Conservation (phyloP, 2,797 vertebrate genomes). For the Sphenodon punctatus region DNA sequence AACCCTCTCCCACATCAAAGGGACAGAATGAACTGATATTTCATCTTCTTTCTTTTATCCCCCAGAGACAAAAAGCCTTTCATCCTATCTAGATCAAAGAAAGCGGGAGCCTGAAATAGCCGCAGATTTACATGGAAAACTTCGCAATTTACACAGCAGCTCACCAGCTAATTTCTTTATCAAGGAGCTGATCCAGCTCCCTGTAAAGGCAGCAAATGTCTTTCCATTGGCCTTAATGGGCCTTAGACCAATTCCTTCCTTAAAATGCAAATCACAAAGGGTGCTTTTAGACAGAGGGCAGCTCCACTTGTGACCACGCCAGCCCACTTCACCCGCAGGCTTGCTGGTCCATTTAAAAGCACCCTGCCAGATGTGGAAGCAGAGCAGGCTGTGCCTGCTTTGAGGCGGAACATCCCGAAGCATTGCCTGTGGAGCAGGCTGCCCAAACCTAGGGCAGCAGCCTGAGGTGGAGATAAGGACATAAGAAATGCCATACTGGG, state of each 20-base stretch:
- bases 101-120: not conserved
- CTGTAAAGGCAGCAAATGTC: constrained; percentile 1
- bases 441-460: no score
- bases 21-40: not conserved
- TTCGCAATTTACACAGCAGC: constrained; percentile 1
- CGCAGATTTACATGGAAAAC: not conserved
- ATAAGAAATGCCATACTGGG: no score
- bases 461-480: no score
- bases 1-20: not conserved
- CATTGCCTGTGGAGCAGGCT: no score
- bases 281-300: not conserved
- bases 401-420: no score
- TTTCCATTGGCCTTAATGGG: constrained; percentile 3
- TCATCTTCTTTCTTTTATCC: not conserved
- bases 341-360: no score
- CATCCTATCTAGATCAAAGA: constrained; percentile 25
- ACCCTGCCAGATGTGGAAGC: no score
- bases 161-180: constrained; percentile 15
- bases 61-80: not conserved
- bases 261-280: not conserved
- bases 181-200: constrained; percentile 17
- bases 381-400: no score
- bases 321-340: no score
- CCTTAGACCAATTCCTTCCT: not conserved
- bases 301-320: no score